Percentiles rank a stretch among this genome's conserved stretches.
phyloP scores from a whole-genome alignment of 1,140 invertebrate genomes.

The Aphis gossypii region DNA sequence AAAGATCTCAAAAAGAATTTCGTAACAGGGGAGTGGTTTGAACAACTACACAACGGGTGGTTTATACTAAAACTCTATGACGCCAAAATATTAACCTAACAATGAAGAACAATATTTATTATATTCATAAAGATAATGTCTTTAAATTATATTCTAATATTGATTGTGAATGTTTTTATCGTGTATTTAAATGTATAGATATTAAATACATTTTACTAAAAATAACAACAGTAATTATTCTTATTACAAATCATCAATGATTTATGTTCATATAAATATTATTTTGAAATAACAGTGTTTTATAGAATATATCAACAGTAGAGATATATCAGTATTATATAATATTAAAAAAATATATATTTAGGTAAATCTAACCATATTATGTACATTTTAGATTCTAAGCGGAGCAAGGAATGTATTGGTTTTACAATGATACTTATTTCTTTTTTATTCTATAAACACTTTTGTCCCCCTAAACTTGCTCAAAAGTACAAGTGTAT shows the following conservation, averaged over 20 bases:
- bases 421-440: too few species aligned
- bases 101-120: slow-evolving; percentile 1
- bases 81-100: slow-evolving; percentile 7
- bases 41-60: background rate
- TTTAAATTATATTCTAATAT: background rate
- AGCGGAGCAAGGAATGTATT: too few species aligned
- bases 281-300: background rate
- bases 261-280: background rate
- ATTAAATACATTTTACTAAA: background rate
- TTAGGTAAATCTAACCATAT: background rate
- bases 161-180: background rate
- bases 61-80: background rate
- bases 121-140: background rate
- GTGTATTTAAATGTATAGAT: background rate
- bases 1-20: background rate
- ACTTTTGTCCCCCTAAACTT: too few species aligned
- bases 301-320: background rate
- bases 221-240: background rate
- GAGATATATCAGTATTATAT: background rate
- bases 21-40: background rate
- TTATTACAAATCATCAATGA: background rate
- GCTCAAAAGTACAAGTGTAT: too few species aligned
- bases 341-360: background rate
- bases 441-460: too few species aligned
- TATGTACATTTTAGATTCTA: too few species aligned